Evolutionary conservation across 2,797 vertebrate genomes (phyloP), one percentile per base, ranked within the genome.

Genomic region (Xenentodon cancila): DNA sequence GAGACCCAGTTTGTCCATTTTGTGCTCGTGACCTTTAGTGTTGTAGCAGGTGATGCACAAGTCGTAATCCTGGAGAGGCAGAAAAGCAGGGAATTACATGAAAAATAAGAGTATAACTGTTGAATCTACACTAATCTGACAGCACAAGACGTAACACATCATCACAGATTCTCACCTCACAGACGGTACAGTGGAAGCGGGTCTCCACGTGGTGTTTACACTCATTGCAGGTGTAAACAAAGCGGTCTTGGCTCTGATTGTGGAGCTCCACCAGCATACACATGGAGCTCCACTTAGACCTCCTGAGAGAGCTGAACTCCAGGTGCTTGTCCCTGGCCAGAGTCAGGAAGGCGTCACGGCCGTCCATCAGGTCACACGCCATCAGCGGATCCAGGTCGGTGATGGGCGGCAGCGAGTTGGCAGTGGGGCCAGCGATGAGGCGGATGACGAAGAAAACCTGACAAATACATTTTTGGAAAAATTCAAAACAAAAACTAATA

Each of bases 371-470:
- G 81, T 99, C 97, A 1, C 97, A 99, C 0, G 97, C 95, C 91
- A 99, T 97, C 91, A 96, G n/a, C 82, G 49, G 92, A 93, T 93
- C 98, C 67, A 91, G 84, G 58, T 99, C 97, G 9, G 91, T 87
- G 13, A 99, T 98, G 75, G 97, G 94, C 7, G 96, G 96, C 81
- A 99, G 90, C 18, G 97, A 97, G 88, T 99, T 99, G 84, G 96
- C 95, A 0, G 95, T 88, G 56, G 97, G 97, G 34, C 95, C 95
- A 5, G 97, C 97, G 17, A 96, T 96, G 59, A 99, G 95, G 42
- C 97, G 96, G 77, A 99, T 99, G 75, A 99, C 97, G 58, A 99
- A 99, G 87, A 99, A 99, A 47, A 99, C 97, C 97, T 99, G 77
- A 11, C 3, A 65, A 62, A 40, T 0, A 7, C 4, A 53, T 7